Evolutionary conservation across 1,140 invertebrate species (phyloP).

Genomic region (Acromyrmex heyeri): DNA sequence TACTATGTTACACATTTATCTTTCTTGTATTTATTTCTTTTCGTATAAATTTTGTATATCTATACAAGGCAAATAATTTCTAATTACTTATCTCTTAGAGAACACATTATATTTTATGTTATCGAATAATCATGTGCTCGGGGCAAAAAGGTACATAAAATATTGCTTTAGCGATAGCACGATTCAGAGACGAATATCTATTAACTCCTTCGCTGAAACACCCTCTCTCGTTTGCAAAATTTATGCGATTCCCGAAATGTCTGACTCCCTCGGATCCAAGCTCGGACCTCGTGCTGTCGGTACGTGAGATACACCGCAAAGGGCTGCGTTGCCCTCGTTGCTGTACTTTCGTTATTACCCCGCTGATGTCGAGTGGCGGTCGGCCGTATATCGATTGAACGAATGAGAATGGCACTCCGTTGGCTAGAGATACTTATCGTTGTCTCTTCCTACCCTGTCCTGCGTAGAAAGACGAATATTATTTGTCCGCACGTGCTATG

Average conservation of each 20-base stretch:
- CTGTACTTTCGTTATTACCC: conserved; percentile 60
- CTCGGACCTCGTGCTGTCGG: conserved; percentile 27
- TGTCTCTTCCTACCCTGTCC: conserved; percentile 22
- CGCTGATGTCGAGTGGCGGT: conserved; percentile 25
- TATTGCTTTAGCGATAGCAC: conserved; percentile 46
- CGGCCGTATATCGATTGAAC: conserved; percentile 69
- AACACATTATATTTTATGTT: background rate
- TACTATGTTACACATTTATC: background rate
- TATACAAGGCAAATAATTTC: background rate
- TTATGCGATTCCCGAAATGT: conserved; percentile 60
- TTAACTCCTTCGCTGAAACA: conserved; percentile 19
- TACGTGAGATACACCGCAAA: conserved; percentile 58
- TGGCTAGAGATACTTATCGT: conserved; percentile 70
- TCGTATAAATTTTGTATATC: no score
- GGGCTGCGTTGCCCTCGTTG: conserved; percentile 2
- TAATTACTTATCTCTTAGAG: conserved; percentile 20
- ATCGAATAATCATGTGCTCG: background rate
- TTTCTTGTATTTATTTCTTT: background rate
- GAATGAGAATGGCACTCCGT: conserved; percentile 64
- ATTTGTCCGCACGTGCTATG: conserved; percentile 53
- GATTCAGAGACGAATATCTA: conserved; percentile 56
- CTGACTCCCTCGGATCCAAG: conserved; percentile 32
- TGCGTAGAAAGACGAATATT: conserved; percentile 53
- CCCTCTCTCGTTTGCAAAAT: conserved; percentile 59
- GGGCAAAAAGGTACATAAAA: conserved; percentile 9